Base-by-base conservation (phyloP, 2,797 vertebrate genomes). In the Kryptolebias ocellatus region DNA sequence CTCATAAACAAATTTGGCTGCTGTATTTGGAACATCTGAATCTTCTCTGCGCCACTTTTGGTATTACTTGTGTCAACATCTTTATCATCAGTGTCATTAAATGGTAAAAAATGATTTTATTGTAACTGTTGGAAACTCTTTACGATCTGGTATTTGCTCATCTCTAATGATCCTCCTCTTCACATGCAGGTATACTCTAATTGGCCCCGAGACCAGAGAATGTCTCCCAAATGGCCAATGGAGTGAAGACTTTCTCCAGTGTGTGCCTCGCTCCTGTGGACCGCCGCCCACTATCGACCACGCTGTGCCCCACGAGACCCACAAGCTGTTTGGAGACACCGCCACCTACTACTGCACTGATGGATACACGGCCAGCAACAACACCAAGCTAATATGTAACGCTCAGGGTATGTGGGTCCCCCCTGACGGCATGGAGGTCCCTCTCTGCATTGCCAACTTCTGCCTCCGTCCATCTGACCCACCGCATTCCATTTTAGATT, bases 281-380 rank as follows among this genome's bases (percentile, higher is more conserved):
- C 95, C 96, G 7, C 97, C 98, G 1, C 98, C 98, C 0, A 86
- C 87, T 1, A 93, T 99, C 34, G 95, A 96, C 84, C 95, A 99
- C 0, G 97, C 98, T 14, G 95, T 95, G 37, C 95, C 97, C 20
- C 94, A 96, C 44, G 96, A 94, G 4, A 94, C 94, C 68, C 97
- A 99, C 86, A 93, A 96, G 74, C 94, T 99, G 27, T 99, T 95
- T 16, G 96, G 96, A 0, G 98, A 99, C 74, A 92, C 91, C 0
- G 97, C 98, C 0, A 96, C 96, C 80, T 99, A 98, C 86, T 98
- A 96, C 87, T 99, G 98, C 78, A 91, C 87, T 0, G 98, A 98
- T 4, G 98, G 98, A 29, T 99, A 99, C 86, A 96, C 91, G 9
- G 90, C 96, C 54, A 92, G 93, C 47, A 96, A 96, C 91, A 98